These are phyloP conservation scores for Trematocara stigmaticum DNA, from an alignment of 2,113 vertebrate species.

Conservation along the genomic window DNA sequence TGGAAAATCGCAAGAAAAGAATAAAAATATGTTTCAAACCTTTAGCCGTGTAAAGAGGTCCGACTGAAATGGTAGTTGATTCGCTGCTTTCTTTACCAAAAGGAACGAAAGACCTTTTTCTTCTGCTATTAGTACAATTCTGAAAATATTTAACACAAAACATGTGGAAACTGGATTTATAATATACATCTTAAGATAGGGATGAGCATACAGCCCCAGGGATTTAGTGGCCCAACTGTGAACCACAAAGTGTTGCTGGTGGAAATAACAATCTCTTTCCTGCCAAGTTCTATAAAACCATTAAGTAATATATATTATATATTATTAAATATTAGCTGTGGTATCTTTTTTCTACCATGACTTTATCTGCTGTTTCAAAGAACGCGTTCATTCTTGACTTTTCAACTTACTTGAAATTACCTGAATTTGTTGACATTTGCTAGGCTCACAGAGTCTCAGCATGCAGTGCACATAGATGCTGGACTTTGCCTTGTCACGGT, in stretches of 20 bases:
- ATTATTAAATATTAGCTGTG: background rate
- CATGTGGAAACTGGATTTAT: background rate
- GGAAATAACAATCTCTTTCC: background rate
- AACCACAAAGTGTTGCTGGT: background rate
- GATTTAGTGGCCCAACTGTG: background rate
- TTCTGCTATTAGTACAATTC: slow-evolving; percentile 54
- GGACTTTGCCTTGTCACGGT: slow-evolving; percentile 62
- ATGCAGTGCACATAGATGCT: slow-evolving; percentile 75
- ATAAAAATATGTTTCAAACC: slow-evolving; percentile 26
- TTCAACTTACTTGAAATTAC: slow-evolving; percentile 36
- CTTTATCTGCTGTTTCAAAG: background rate
- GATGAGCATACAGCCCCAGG: background rate
- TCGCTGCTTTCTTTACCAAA: slow-evolving; percentile 33
- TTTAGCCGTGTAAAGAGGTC: slow-evolving; percentile 65
- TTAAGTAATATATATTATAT: background rate
- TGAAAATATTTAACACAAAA: slow-evolving; percentile 16
- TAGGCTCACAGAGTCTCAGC: slow-evolving; percentile 72
- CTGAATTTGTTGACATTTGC: slow-evolving; percentile 59
- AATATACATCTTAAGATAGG: background rate
- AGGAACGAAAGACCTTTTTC: slow-evolving; percentile 43
- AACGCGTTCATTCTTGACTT: background rate
- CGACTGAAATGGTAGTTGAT: slow-evolving; percentile 68
- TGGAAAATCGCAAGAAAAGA: background rate
- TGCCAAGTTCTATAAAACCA: background rate
- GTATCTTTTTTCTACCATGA: background rate